Percentiles rank a stretch among this genome's conserved stretches.
These are phyloP conservation scores for Drosophila elegans DNA, from an alignment of 1,140 invertebrate genomes.

Conservation along the genomic window DNA sequence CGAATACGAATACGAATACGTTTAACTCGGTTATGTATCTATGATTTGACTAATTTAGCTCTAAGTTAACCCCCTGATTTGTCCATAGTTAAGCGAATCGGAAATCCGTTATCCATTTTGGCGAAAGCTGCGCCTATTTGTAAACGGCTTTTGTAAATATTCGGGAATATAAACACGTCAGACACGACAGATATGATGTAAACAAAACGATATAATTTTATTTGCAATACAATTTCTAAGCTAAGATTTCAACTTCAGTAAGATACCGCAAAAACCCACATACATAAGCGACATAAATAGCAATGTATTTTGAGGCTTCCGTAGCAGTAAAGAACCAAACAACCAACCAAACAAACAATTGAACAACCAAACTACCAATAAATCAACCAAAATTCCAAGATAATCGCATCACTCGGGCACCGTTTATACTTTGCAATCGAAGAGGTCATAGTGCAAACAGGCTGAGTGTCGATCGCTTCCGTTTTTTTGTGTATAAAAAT, in stretches of 20 bases:
- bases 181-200: conserved; percentile 26
- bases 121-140: conserved; percentile 20
- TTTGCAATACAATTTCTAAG: conserved; percentile 63
- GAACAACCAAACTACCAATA: conserved; percentile 6
- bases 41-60: conserved; percentile 23
- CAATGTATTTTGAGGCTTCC: conserved; percentile 57
- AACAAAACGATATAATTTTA: conserved; percentile 27
- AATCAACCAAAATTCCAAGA: conserved; percentile 14
- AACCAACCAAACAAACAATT: conserved; percentile 10
- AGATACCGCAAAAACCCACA: conserved; percentile 33
- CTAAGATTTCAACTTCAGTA: conserved; percentile 72
- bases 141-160: conserved; percentile 61
- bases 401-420: conserved; percentile 11
- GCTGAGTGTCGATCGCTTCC: conserved; percentile 21
- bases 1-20: conserved; percentile 25
- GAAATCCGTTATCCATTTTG: conserved; percentile 3
- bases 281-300: conserved; percentile 30
- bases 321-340: conserved; percentile 50
- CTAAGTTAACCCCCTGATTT: conserved; percentile 23
- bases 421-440: conserved; percentile 4
- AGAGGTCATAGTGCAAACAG: neutral
- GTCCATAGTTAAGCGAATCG: conserved; percentile 30
- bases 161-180: neutral
- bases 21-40: conserved; percentile 11
- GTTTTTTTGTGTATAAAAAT: conserved; percentile 36